phyloP scores from a whole-genome alignment of 2,113 vertebrate species.

The Aplodontia rufa region DNA sequence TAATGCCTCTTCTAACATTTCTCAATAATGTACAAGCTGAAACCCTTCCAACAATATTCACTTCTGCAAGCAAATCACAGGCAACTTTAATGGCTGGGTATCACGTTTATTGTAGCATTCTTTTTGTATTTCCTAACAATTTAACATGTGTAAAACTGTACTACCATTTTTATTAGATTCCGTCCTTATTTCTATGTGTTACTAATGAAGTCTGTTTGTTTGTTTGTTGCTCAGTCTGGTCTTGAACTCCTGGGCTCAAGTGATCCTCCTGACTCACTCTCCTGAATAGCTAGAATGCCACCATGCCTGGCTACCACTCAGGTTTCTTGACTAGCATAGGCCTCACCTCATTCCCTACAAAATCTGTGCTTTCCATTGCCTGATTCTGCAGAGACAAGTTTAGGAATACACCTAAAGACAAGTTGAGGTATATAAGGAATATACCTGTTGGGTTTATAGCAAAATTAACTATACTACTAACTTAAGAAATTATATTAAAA shows the following conservation, averaged over 20 bases:
- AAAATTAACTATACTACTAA: not conserved
- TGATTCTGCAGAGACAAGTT: not conserved
- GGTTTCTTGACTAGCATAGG: not conserved
- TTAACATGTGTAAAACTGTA: not conserved
- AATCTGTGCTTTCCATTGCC: not conserved
- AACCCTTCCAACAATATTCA: not conserved
- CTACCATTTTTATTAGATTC: not conserved
- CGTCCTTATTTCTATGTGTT: not conserved
- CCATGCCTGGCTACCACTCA: not conserved
- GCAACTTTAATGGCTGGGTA: not conserved
- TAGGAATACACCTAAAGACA: not conserved
- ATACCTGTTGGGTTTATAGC: not conserved
- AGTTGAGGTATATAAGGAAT: not conserved
- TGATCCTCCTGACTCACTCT: not conserved
- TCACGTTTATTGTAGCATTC: not conserved
- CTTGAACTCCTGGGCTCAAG: not conserved
- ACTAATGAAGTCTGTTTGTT: not conserved
- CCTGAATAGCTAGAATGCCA: too few species aligned
- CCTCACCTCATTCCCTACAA: not conserved
- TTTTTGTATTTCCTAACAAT: not conserved
- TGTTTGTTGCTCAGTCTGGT: not conserved
- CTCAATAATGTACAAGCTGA: not conserved
- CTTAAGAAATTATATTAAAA: not conserved
- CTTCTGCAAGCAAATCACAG: not conserved
- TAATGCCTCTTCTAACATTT: not conserved